Evolutionary conservation across 2,888 invertebrate species (phyloP).

Genomic region (Aspidiotus rigidus): DNA sequence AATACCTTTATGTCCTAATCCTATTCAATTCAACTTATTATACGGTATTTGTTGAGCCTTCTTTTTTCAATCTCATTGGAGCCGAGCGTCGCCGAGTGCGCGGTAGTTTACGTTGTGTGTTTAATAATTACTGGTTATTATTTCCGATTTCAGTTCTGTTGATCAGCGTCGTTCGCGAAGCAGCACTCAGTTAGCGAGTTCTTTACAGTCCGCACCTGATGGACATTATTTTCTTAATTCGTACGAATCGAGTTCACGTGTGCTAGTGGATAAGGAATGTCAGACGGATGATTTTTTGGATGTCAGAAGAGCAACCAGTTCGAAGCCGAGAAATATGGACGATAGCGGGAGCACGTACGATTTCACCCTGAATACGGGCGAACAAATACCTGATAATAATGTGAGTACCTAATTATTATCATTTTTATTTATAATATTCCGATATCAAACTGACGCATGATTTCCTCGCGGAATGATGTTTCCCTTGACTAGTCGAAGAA

Average conservation of each 20-base stretch:
- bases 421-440: background rate
- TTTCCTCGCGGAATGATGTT: background rate
- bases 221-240: background rate
- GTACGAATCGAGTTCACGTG: background rate
- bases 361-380: background rate
- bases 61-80: no score
- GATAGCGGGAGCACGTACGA: background rate
- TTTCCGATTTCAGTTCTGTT: background rate
- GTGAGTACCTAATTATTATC: background rate
- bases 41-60: no score
- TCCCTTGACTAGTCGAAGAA: no score
- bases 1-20: no score
- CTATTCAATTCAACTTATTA: no score
- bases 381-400: background rate
- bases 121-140: background rate
- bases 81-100: background rate
- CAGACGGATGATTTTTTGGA: background rate
- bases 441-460: background rate
- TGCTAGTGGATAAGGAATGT: background rate
- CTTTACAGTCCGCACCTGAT: background rate
- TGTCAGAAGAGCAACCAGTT: background rate
- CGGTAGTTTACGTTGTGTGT: constrained; percentile 2
- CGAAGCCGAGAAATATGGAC: background rate
- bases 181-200: background rate
- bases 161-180: background rate